Base-by-base conservation (phyloP, 2,888 invertebrate genomes). In the Nasonovia ribisnigri region DNA sequence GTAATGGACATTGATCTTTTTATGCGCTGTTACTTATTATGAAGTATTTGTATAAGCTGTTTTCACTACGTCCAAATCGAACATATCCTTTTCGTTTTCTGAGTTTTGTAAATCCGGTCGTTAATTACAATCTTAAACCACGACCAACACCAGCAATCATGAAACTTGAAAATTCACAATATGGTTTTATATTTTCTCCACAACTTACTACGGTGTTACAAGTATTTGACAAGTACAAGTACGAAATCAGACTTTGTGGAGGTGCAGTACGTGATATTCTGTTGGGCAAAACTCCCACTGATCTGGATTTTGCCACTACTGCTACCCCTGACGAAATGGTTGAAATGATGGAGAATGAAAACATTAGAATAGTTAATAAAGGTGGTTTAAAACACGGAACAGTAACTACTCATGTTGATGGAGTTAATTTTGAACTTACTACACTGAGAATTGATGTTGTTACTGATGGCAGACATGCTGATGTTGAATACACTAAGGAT, bases 281-380 rank as follows among this genome's bases (percentile, higher is more conserved):
- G n/a, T 97, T 97, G 97, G 97, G 97, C 10, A 97, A 97, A 91
- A 96, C 96, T 95, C 99, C 99, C 1, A 97, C 97, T 95, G 99
- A 99, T 96, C 96, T 99, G 91, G 99, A 99, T 96, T 99, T 99
- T 96, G 99, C 99, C 0, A 99, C 99, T 13, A 98, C 98, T 36
- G 99, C 99, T 20, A 99, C 99, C 0, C 99, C 99, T 0, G 96
- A 97, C 36, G 97, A 99, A 96, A 99, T 99, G 99, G 99, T 98
- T 95, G 97, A 97, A 77, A 98, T 99, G 97, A 99, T 99, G 95
- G 97, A 96, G 13, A 96, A 96, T 90, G 98, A 99, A 96, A 96
- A 97, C 92, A 96, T 99, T 51, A 96, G 99, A 94, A 97, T 99
- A 98, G 97, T 99, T 46, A 99, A 99, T 96, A 96, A 96, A 94